These are phyloP conservation scores for Limosa lapponica DNA, from an alignment of 2,797 vertebrate species.

Conservation along the genomic window DNA sequence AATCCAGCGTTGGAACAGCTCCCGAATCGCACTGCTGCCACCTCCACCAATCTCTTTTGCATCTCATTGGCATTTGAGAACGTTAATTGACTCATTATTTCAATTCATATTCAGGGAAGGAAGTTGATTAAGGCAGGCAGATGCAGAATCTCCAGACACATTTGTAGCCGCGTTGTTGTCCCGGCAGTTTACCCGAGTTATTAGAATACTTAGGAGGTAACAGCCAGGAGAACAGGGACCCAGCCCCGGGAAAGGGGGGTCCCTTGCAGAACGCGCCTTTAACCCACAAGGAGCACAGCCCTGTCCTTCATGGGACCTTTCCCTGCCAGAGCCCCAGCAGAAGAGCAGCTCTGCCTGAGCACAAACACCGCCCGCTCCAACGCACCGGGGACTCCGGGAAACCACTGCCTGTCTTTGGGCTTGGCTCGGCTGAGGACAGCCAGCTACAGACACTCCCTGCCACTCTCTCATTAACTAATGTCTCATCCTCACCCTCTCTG, in stretches of 20 bases:
- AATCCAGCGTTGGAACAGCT: constrained; percentile 78
- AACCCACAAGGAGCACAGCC: background rate
- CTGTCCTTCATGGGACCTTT: background rate
- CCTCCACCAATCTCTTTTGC: constrained; percentile 80
- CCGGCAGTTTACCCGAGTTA: constrained; percentile 82
- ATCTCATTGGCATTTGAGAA: constrained; percentile 90
- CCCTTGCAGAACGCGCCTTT: background rate
- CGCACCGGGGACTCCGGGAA: too few species aligned
- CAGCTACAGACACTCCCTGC: background rate
- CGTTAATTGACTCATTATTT: constrained; percentile 96
- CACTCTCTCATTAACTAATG: too few species aligned
- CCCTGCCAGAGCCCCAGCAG: background rate
- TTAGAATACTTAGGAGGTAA: constrained; percentile 80
- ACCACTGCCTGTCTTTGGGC: background rate
- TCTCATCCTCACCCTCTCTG: background rate
- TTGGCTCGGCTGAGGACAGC: background rate
- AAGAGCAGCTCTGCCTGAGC: background rate
- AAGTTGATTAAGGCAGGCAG: constrained; percentile 91
- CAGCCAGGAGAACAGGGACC: constrained; percentile 60
- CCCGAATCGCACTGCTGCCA: constrained; percentile 65
- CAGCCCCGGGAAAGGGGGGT: background rate
- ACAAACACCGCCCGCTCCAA: background rate
- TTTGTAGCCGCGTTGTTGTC: constrained; percentile 78
- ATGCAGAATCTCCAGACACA: constrained; percentile 86
- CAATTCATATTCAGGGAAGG: constrained; percentile 85